These are phyloP conservation scores for Acanthurus tractus DNA, from an alignment of 2,797 vertebrate genomes.

Conservation along the genomic window DNA sequence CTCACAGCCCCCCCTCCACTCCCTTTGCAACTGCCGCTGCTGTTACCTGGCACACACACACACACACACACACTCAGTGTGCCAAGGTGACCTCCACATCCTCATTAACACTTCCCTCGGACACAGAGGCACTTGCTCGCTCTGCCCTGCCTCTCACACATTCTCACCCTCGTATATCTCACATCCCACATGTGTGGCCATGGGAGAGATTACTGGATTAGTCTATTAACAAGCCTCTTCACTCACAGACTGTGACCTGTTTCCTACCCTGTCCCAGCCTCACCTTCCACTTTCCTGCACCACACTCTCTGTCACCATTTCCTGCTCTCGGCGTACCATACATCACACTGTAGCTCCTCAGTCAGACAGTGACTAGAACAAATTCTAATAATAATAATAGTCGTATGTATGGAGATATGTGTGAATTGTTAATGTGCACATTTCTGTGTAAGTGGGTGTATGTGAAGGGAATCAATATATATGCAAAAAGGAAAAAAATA, in stretches of 20 bases:
- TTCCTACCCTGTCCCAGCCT: constrained; percentile 20
- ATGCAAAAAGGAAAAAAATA: neutral
- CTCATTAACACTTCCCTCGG: constrained; percentile 32
- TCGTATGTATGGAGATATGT: neutral
- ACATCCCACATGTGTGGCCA: constrained; percentile 46
- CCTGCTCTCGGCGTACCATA: neutral
- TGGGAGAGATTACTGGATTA: constrained; percentile 64
- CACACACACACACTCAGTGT: neutral
- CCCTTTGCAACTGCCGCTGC: constrained; percentile 45
- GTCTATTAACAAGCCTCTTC: constrained; percentile 42
- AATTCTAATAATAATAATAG: neutral
- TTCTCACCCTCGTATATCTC: constrained; percentile 47
- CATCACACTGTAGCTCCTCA: neutral
- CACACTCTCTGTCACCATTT: neutral
- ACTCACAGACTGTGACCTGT: constrained; percentile 45
- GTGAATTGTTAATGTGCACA: neutral
- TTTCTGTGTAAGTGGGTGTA: neutral
- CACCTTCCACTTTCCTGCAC: constrained; percentile 3
- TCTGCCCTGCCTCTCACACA: constrained; percentile 18
- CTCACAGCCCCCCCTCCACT: constrained; percentile 46
- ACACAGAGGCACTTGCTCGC: constrained; percentile 26
- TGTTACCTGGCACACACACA: constrained; percentile 40
- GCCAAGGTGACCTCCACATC: constrained; percentile 71
- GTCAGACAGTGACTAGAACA: neutral
- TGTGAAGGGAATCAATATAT: neutral